A percentile compares a stretch with the other conserved stretches of the same genome.
These are phyloP conservation scores for Apodemia mormo DNA, from an alignment of 2,888 invertebrate species.

Conservation along the genomic window DNA sequence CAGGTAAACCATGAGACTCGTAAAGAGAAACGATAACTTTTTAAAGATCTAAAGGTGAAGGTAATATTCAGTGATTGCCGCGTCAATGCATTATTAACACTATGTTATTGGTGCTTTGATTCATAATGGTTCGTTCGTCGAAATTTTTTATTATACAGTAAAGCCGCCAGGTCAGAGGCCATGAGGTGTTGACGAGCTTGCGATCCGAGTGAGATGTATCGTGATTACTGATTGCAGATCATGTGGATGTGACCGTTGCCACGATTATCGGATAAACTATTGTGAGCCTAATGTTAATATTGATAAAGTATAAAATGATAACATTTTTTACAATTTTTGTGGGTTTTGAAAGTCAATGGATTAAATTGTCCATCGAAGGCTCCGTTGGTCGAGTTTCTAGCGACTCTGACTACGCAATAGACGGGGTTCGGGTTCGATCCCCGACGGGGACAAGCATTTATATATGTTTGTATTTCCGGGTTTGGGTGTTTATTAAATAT, in stretches of 20 bases:
- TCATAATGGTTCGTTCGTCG: background rate
- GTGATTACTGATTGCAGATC: background rate
- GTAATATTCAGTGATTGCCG: background rate
- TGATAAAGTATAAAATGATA: background rate
- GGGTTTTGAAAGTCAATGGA: background rate
- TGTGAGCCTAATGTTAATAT: background rate
- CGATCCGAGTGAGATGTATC: background rate
- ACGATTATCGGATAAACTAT: background rate
- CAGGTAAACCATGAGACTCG: background rate
- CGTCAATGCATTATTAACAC: background rate
- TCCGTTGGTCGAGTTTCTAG: no score
- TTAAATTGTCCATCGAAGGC: background rate
- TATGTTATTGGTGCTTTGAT: background rate
- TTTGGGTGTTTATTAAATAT: no score
- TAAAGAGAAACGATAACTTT: background rate
- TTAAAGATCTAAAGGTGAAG: background rate
- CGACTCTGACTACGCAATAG: no score
- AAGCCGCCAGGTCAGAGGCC: background rate
- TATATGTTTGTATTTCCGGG: no score
- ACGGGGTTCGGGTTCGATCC: no score
- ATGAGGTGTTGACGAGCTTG: conserved; percentile 10
- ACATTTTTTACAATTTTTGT: background rate
- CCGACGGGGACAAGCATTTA: no score
- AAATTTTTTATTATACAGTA: background rate
- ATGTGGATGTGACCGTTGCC: background rate